phyloP scores from a whole-genome alignment of 2,797 vertebrate genomes.

The Galago senegalensis region DNA sequence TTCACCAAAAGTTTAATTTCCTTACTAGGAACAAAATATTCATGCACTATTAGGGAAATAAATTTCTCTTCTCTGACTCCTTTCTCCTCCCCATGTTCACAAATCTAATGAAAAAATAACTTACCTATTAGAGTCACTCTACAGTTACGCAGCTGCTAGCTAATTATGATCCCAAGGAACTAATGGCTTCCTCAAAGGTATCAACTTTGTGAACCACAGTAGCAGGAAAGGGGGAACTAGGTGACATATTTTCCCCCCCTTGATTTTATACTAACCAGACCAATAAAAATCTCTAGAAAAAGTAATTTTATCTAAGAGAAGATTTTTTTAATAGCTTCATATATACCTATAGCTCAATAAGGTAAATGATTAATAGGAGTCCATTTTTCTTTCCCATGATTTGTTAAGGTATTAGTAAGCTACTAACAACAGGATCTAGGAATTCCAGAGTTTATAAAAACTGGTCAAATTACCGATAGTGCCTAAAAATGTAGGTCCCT shows the following conservation, averaged over 20 bases:
- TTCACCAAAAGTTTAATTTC: constrained; percentile 16
- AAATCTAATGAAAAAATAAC: constrained; percentile 18
- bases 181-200: constrained; percentile 54
- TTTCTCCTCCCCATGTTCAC: not conserved
- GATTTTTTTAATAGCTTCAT: constrained; percentile 53
- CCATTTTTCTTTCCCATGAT: not conserved
- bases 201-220: constrained; percentile 21
- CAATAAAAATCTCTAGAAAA: constrained; percentile 46
- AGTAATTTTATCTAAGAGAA: not conserved
- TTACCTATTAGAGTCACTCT: not conserved
- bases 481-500: not conserved
- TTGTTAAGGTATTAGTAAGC: constrained; percentile 9
- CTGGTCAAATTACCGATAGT: not conserved
- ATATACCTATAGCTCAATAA: constrained; percentile 34
- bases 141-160: not conserved
- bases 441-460: constrained; percentile 35
- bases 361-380: not conserved
- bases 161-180: constrained; percentile 14
- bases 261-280: constrained; percentile 8
- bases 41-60: not conserved
- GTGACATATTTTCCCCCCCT: not conserved
- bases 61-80: not conserved
- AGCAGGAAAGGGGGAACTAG: constrained; percentile 27
- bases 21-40: constrained; percentile 12
- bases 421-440: not conserved